Evolutionary conservation across 2,888 invertebrate species (phyloP).

Genomic region (Lasiommata megera): DNA sequence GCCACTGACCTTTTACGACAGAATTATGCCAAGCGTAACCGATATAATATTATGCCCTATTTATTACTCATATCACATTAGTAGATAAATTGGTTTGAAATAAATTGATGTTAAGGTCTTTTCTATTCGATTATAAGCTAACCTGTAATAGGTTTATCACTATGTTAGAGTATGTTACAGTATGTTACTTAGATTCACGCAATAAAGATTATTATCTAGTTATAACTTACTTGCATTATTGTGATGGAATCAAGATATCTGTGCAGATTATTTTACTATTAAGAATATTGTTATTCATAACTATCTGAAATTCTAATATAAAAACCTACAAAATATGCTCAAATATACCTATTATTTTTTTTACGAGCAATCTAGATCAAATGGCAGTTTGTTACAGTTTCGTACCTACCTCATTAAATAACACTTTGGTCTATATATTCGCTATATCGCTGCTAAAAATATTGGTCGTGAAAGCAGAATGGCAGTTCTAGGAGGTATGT

Average conservation of each 20-base stretch:
- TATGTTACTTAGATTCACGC: no score
- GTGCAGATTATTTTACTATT: no score
- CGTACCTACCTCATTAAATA: background rate
- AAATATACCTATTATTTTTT: no score
- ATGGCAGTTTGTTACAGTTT: background rate
- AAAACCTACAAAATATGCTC: no score
- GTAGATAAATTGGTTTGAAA: background rate
- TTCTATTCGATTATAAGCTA: background rate
- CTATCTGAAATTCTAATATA: no score
- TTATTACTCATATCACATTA: background rate
- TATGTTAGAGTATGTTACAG: background rate
- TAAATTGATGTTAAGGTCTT: background rate
- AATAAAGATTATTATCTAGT: background rate
- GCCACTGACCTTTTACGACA: conserved; percentile 32
- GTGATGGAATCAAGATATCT: no score
- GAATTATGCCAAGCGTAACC: conserved; percentile 24
- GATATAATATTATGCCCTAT: conserved; percentile 17
- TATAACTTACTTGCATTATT: no score
- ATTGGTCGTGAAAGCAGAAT: no score
- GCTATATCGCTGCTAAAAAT: no score
- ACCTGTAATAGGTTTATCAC: background rate
- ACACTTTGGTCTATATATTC: no score
- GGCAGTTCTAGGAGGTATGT: background rate
- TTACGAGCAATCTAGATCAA: background rate
- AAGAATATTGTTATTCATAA: no score